Evolutionary conservation across 2,113 vertebrate species (phyloP).

Genomic region (Neoarius graeffei): DNA sequence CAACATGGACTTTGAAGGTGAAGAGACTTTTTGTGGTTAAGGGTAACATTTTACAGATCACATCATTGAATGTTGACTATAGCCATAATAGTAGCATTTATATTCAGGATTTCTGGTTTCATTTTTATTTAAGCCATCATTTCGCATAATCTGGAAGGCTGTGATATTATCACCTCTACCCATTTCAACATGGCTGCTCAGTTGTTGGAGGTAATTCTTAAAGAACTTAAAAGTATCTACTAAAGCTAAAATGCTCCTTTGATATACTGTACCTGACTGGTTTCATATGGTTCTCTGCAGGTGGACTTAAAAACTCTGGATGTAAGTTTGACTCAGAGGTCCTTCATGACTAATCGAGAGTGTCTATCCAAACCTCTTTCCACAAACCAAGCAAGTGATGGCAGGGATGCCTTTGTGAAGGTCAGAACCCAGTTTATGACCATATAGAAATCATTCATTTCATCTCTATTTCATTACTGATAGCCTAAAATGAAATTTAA

Average conservation of each 20-base stretch:
- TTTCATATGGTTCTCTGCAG: constrained; percentile 8
- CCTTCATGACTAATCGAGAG: constrained; percentile 85
- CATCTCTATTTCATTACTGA: background rate
- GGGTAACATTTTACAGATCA: background rate
- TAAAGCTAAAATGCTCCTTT: background rate
- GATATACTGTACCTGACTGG: background rate
- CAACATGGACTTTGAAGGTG: constrained; percentile 86
- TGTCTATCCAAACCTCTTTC: constrained; percentile 82
- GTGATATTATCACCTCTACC: constrained; percentile 73
- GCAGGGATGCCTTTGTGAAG: constrained; percentile 92
- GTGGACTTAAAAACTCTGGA: constrained; percentile 65
- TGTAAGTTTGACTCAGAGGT: constrained; percentile 80
- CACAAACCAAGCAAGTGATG: constrained; percentile 79
- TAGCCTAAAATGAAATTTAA: background rate
- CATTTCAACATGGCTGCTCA: constrained; percentile 78
- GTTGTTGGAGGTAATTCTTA: constrained; percentile 82
- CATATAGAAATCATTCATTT: background rate
- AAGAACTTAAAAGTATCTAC: background rate
- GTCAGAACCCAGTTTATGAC: constrained; percentile 48
- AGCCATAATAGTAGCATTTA: background rate
- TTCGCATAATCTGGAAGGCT: constrained; percentile 85
- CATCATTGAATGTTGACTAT: background rate
- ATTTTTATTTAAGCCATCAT: constrained; percentile 74
- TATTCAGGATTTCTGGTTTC: constrained; percentile 6
- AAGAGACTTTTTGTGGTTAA: background rate